phyloP scores from a whole-genome alignment of 2,797 vertebrate species.

The Acanthurus lineatus region DNA sequence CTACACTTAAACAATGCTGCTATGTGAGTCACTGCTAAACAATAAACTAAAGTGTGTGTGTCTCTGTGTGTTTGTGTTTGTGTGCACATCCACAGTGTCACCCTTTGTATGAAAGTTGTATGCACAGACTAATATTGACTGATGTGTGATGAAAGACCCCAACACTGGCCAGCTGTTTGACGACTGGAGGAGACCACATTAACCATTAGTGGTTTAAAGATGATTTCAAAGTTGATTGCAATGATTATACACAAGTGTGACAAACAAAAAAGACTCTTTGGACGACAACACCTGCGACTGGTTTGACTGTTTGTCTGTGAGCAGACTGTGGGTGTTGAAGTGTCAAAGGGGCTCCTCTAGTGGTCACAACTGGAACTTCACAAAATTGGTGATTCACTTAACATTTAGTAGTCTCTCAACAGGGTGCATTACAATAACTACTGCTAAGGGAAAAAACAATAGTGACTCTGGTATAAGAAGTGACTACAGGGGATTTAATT shows the following conservation, averaged over 20 bases:
- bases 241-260: constrained; percentile 33
- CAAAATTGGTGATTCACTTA: neutral
- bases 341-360: constrained; percentile 84
- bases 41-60: constrained; percentile 24
- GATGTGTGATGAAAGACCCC: constrained; percentile 15
- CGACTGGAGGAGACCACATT: constrained; percentile 19
- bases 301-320: constrained; percentile 1
- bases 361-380: constrained; percentile 71
- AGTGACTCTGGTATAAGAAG: neutral
- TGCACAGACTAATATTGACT: neutral
- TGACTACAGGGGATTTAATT: neutral
- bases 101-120: constrained; percentile 6
- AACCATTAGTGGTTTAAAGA: constrained; percentile 34
- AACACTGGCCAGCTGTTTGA: constrained; percentile 2
- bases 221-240: constrained; percentile 30
- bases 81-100: neutral
- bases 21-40: constrained; percentile 59
- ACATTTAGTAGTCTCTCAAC: neutral
- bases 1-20: constrained; percentile 62
- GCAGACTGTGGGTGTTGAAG: constrained; percentile 32
- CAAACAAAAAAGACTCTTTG: constrained; percentile 23
- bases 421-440: neutral
- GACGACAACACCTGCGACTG: neutral
- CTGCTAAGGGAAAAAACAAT: neutral
- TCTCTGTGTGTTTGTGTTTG: neutral